phyloP scores from a whole-genome alignment of 2,888 invertebrate genomes.

The Gymnoscelis rufifasciata region DNA sequence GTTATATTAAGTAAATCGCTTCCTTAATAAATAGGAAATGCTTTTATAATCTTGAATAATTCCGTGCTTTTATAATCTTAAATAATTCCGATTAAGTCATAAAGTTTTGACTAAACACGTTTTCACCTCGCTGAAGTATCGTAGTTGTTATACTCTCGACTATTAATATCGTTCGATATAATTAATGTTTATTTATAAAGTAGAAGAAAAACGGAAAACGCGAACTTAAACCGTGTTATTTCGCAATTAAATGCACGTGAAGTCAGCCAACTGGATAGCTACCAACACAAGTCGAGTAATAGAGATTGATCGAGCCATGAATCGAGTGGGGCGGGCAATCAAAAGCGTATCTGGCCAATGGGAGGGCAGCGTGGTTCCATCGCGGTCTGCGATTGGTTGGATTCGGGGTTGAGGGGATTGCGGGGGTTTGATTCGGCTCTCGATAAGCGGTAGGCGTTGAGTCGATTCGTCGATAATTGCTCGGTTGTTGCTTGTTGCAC shows the following conservation, averaged over 20 bases:
- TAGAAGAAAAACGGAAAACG: constrained; percentile 21
- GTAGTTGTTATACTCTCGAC: constrained; percentile 3
- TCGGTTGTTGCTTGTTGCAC: constrained; percentile 56
- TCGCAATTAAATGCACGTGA: constrained; percentile 44
- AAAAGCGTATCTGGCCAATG: constrained; percentile 74
- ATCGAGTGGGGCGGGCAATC: constrained; percentile 76
- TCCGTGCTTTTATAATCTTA: not conserved
- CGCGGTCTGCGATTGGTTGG: constrained; percentile 58
- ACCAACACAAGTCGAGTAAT: constrained; percentile 62
- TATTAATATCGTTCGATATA: constrained; percentile 18
- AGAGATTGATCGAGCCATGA: constrained; percentile 73
- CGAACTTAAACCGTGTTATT: constrained; percentile 27
- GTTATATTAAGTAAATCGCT: constrained; percentile 1
- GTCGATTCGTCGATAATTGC: constrained; percentile 69
- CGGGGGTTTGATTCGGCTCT: constrained; percentile 72
- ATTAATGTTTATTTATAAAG: constrained; percentile 20
- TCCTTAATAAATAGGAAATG: not conserved
- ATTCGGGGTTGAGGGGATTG: constrained; percentile 62
- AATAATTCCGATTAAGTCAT: not conserved
- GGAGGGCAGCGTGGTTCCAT: constrained; percentile 45
- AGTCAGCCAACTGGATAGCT: constrained; percentile 48
- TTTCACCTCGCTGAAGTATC: constrained; percentile 2
- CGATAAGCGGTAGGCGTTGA: constrained; percentile 74
- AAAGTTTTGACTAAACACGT: not conserved
- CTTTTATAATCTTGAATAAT: not conserved